phyloP scores from a whole-genome alignment of 1,140 invertebrate species.

The Charaxes varanes region DNA sequence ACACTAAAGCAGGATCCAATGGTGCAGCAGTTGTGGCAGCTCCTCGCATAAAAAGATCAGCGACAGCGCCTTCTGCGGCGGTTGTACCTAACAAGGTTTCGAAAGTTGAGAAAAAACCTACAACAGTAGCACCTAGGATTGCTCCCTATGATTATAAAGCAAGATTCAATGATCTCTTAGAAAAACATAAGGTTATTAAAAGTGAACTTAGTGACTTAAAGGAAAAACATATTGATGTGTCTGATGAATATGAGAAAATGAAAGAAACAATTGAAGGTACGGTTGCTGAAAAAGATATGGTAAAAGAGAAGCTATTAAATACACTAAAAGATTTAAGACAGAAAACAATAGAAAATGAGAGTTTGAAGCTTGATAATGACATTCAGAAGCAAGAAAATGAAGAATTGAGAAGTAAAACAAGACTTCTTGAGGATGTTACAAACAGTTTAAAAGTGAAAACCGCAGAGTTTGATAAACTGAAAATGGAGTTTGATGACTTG shows the following conservation, averaged over 20 bases:
- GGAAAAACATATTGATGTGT: slow-evolving; percentile 69
- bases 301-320: slow-evolving; percentile 55
- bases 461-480: slow-evolving; percentile 44
- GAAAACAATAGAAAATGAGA: slow-evolving; percentile 45
- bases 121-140: slow-evolving; percentile 61
- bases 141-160: slow-evolving; percentile 77
- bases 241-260: slow-evolving; percentile 71
- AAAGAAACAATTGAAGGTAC: slow-evolving; percentile 45
- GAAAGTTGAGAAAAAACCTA: slow-evolving; percentile 50
- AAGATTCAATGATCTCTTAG: slow-evolving; percentile 74
- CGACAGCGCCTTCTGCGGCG: slow-evolving; percentile 39
- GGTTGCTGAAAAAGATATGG: slow-evolving; percentile 37
- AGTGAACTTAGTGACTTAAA: slow-evolving; percentile 70
- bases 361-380: slow-evolving; percentile 54
- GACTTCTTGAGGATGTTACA: slow-evolving; percentile 53
- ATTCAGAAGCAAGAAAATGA: slow-evolving; percentile 55
- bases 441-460: slow-evolving; percentile 54
- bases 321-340: slow-evolving; percentile 50
- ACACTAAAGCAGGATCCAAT: slow-evolving; percentile 44
- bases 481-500: slow-evolving; percentile 44
- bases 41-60: slow-evolving; percentile 47
- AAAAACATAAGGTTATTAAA: slow-evolving; percentile 74
- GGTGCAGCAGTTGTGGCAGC: slow-evolving; percentile 34
- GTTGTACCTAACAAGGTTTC: slow-evolving; percentile 33
- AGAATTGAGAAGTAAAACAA: slow-evolving; percentile 47